A percentile compares a stretch with the other conserved stretches of the same genome.
Evolutionary conservation across 2,113 vertebrate species (phyloP).

Genomic region (Gasterosteus aculeatus): DNA sequence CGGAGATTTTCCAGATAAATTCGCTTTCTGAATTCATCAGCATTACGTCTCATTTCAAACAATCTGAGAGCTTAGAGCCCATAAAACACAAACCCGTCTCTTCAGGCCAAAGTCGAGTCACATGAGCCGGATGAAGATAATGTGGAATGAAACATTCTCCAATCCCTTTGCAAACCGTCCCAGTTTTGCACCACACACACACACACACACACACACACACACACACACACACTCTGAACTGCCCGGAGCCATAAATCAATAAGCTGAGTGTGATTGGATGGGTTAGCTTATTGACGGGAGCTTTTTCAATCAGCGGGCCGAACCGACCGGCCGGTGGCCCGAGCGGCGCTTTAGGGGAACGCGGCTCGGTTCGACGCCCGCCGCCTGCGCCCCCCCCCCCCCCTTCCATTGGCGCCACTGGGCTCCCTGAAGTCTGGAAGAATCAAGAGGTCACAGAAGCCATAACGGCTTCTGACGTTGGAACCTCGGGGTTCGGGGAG

Average conservation of each 20-base stretch:
- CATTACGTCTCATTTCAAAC: background rate
- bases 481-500: too few species aligned
- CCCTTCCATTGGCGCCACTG: slow-evolving; percentile 1
- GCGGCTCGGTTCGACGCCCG: slow-evolving; percentile 5
- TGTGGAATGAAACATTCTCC: background rate
- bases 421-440: background rate
- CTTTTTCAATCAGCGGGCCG: slow-evolving; percentile 53
- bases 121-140: background rate
- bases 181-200: slow-evolving; percentile 4
- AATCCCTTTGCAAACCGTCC: background rate
- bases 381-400: too few species aligned
- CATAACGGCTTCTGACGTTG: background rate
- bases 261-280: slow-evolving; percentile 64
- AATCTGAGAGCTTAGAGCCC: background rate
- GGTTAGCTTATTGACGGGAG: slow-evolving; percentile 56
- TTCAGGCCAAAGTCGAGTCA: background rate
- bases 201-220: slow-evolving; percentile 12
- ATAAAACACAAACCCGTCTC: background rate
- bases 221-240: slow-evolving; percentile 14
- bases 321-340: slow-evolving; percentile 39
- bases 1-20: background rate
- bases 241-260: slow-evolving; percentile 57
- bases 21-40: background rate
- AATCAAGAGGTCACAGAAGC: background rate
- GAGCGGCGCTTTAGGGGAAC: too few species aligned